Evolutionary conservation across 30 jellyfish, hydroid and myxozoan genomes (phyloP), one percentile per base, ranked within the genome.

Genomic region (Turritopsis rubra): DNA sequence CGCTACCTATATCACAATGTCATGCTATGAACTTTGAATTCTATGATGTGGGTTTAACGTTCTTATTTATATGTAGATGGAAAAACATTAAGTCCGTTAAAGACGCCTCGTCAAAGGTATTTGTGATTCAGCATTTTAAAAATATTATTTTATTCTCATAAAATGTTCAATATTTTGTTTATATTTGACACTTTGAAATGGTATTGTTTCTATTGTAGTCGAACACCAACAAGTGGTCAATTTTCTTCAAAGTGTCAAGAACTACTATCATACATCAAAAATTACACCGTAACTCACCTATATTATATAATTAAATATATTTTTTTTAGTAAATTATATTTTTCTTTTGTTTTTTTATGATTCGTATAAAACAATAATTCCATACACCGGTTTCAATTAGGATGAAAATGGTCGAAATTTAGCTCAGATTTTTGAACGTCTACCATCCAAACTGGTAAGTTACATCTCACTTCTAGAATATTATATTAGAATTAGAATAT

Each of bases 191-290:
- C 13, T 68, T 68, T 68, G 28, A 9, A 3, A 3, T 27, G 31
- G 5, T 68, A 23, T 24, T 3, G 16, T 81, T 31, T 66, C 19
- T 53, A 16, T 81, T 81, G 28, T 66, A 81, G 88, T 66, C 25
- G 66, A 74, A 52, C 88, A 21, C 88, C 84, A 21, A 85, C 88
- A 54, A 81, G 30, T 53, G 72, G 85, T 24, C 28, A 23, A 1
- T 82, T 68, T 82, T 72, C 93, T 18, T 86, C 77, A 54, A 89
- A 89, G 21, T 83, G 95, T 72, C 99, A 94, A 79, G 88, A 83
- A 30, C 85, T 94, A 0, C 91, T 94, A 52, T 81, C 85, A 70
- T 95, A 86, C 53, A 86, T 94, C 20, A 86, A 85, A 82, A 72
- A 85, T 23, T 94, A 75, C 79, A 84, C 86, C 82, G 99, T 94